Evolutionary conservation across 2,888 invertebrate species (phyloP), one percentile per base, ranked within the genome.

Genomic region (Clitarchus hookeri): DNA sequence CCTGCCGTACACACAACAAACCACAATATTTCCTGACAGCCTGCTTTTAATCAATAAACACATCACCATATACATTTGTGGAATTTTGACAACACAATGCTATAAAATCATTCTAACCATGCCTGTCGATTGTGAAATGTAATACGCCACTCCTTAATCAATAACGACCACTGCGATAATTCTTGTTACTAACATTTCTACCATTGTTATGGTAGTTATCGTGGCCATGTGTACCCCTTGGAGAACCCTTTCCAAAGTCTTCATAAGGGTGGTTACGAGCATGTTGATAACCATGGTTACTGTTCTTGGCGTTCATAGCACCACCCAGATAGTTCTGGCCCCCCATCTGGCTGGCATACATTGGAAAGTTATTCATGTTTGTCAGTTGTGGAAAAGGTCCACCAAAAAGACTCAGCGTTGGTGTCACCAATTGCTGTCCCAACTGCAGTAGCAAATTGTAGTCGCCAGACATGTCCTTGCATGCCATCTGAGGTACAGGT

Each of bases 331-430:
- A 79, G 44, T 85, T 80, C 6, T 65, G 48, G 9, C 85, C 83
- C 6, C 82, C 84, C 85, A 84, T 54, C 44, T 86, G 86, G 53
- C 86, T 86, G 27, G 85, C 27, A 84, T 86, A 86, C 65, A 83
- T 11, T 26, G 86, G 86, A 26, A 54, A 26, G 79, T 36, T 53
- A 26, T 27, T 80, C 36, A 16, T 65, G 48, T 78, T 48, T 16
- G 48, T 13, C 54, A 82, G 53, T 26, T 11, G 19, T 6, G 54
- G 85, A 4, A 36, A n/a, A n/a, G 85, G 65, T 23, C 36, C n/a
- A 27, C 83, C 65, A n/a, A 65, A 65, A 1, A 48, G 11, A n/a
- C 6, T 65, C 9, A 82, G 19, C 6, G 27, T 1, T 13, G 82
- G 82, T n/a, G 25, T 6, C 82, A 82, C 6, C 86, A 86, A 77